Evolutionary conservation across 1,140 invertebrate genomes (phyloP), one percentile per base, ranked within the genome.

Genomic region (Asbolus verrucosus): DNA sequence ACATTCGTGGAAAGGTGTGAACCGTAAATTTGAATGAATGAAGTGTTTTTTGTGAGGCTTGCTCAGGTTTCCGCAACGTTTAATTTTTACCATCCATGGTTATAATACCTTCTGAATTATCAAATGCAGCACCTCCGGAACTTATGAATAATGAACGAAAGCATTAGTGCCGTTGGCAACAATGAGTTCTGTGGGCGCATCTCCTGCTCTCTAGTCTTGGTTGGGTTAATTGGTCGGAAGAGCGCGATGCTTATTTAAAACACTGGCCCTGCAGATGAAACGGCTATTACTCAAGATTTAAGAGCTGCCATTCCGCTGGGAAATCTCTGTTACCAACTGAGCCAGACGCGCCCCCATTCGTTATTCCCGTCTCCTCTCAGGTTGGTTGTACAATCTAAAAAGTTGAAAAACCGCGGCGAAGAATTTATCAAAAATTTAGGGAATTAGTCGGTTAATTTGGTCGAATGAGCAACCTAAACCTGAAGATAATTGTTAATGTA

Each of bases 281-380:
- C 61, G 61, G 33, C 61, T 63, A 63, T 63, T 63, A 63, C 61
- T 63, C 61, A 63, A 63, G 61, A 63, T 63, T 63, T 63, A 63
- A 63, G 61, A 63, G 61, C 61, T 27, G 61, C 39, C 39, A 41
- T 63, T 63, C 61, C 61, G 33, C 24, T 63, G 61, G 61, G 61
- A 63, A 63, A 63, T 63, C 61, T 63, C 61, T 54, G 46, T 54
- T 54, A 54, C 18, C 46, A 54, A 54, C 19, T 54, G 46, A 54
- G 46, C 46, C 46, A 54, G 46, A 54, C 46, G 46, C 46, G 46
- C 46, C 46, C 46, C 46, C 46, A 27, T 54, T 24, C 21, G 19
- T 54, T 54, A 54, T 54, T 54, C n/a, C 18, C 46, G 18, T 54
- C 18, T 54, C 46, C 11, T n/a, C n/a, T 24, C 33, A 36, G 5